Evolutionary conservation across 2,888 invertebrate genomes (phyloP).

Genomic region (Vanessa cardui): DNA sequence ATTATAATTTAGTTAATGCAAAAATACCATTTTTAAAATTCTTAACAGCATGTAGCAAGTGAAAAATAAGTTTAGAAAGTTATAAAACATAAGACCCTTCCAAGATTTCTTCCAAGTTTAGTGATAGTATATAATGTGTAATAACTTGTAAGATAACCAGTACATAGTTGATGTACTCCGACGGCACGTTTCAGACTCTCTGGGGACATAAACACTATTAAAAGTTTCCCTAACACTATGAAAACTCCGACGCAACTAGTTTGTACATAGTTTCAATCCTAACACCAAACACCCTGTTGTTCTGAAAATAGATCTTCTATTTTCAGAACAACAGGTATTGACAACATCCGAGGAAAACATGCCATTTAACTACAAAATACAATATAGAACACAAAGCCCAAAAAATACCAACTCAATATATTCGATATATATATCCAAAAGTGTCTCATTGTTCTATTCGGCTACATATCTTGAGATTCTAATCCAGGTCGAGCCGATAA

Average conservation of each 20-base stretch:
- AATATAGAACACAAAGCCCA: not conserved
- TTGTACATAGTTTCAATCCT: conserved; percentile 50
- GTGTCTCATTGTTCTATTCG: not conserved
- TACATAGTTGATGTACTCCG: conserved; percentile 43
- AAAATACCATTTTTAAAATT: too few species aligned
- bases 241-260: conserved; percentile 67
- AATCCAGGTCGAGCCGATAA: too few species aligned
- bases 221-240: conserved; percentile 69
- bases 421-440: not conserved
- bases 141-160: conserved; percentile 44
- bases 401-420: not conserved
- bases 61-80: conserved; percentile 9
- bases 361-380: too few species aligned
- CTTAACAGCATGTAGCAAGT: too few species aligned
- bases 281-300: conserved; percentile 30
- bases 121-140: conserved; percentile 35
- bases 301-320: conserved; percentile 11
- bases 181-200: conserved; percentile 42
- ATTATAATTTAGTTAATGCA: too few species aligned
- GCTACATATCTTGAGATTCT: too few species aligned
- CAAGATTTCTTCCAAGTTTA: conserved; percentile 29
- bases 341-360: not conserved
- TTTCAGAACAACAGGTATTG: conserved; percentile 19
- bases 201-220: conserved; percentile 69
- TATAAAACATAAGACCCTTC: conserved; percentile 28